These are phyloP conservation scores for Macroramphosus scolopax DNA, from an alignment of 2,797 vertebrate species.

Conservation along the genomic window DNA sequence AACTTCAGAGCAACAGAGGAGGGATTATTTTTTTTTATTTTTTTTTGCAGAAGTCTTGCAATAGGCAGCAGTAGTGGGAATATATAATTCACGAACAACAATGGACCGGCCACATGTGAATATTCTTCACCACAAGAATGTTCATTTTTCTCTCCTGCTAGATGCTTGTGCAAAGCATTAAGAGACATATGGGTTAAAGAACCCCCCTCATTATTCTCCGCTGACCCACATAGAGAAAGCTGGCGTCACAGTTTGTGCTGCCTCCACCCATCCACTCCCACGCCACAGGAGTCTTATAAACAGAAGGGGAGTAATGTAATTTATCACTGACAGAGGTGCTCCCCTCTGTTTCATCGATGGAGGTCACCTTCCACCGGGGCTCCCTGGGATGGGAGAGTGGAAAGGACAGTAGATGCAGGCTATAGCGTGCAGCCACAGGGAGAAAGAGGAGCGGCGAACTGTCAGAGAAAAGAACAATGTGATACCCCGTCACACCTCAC, in stretches of 20 bases:
- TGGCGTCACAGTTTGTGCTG: conserved; percentile 56
- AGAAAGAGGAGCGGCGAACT: conserved; percentile 4
- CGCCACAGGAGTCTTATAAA: conserved; percentile 51
- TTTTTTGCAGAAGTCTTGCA: too few species aligned
- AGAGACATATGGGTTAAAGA: conserved; percentile 53
- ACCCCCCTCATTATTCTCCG: conserved; percentile 62
- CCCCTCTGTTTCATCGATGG: conserved; percentile 47
- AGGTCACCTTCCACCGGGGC: conserved; percentile 64
- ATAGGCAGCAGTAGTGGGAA: background rate
- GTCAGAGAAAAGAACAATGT: conserved; percentile 15
- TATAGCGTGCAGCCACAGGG: conserved; percentile 5
- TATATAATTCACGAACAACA: background rate
- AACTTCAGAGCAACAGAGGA: too few species aligned
- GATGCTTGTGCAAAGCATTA: conserved; percentile 19
- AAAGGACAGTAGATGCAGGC: conserved; percentile 48
- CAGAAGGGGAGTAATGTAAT: conserved; percentile 55
- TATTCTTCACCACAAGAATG: conserved; percentile 21
- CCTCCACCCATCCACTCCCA: conserved; percentile 46
- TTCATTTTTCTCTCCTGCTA: conserved; percentile 6
- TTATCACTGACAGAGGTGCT: conserved; percentile 65
- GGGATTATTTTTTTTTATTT: too few species aligned
- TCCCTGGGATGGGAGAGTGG: conserved; percentile 39
- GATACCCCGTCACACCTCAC: conserved; percentile 16
- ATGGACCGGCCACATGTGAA: conserved; percentile 7
- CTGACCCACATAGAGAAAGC: conserved; percentile 69